These are phyloP conservation scores for Pandion haliaetus DNA, from an alignment of 2,113 vertebrate genomes.

Conservation along the genomic window DNA sequence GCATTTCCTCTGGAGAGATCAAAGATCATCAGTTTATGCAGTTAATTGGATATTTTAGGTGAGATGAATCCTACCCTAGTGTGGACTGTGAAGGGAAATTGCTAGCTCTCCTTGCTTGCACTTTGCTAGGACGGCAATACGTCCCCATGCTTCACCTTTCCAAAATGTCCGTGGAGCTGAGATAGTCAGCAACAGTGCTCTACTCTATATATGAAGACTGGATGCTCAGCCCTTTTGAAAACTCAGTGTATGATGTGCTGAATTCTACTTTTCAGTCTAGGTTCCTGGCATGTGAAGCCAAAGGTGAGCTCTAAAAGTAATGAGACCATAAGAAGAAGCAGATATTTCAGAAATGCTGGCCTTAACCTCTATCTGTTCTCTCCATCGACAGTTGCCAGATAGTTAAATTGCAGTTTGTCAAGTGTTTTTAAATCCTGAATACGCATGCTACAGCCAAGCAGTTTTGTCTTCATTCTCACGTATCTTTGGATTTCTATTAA, in stretches of 20 bases:
- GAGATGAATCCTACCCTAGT: neutral
- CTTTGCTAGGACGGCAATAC: neutral
- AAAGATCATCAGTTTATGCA: neutral
- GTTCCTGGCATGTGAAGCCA: neutral
- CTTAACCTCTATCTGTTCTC: neutral
- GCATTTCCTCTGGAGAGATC: neutral
- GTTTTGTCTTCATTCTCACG: neutral
- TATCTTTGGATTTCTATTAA: neutral
- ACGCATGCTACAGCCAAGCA: neutral
- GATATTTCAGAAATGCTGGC: neutral
- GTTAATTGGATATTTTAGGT: neutral
- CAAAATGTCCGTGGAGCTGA: neutral
- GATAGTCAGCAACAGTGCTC: neutral
- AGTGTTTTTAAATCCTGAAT: neutral
- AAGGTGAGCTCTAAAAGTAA: neutral
- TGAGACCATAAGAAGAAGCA: neutral
- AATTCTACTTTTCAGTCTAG: neutral
- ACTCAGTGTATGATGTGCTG: neutral
- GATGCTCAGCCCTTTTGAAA: neutral
- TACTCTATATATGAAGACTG: neutral
- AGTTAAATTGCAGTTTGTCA: neutral
- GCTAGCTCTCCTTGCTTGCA: neutral
- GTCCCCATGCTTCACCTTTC: neutral
- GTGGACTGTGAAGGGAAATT: neutral
- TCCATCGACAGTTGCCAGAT: neutral